Base-by-base conservation (phyloP, 2,888 invertebrate species). In the Herminia tarsipennalis region DNA sequence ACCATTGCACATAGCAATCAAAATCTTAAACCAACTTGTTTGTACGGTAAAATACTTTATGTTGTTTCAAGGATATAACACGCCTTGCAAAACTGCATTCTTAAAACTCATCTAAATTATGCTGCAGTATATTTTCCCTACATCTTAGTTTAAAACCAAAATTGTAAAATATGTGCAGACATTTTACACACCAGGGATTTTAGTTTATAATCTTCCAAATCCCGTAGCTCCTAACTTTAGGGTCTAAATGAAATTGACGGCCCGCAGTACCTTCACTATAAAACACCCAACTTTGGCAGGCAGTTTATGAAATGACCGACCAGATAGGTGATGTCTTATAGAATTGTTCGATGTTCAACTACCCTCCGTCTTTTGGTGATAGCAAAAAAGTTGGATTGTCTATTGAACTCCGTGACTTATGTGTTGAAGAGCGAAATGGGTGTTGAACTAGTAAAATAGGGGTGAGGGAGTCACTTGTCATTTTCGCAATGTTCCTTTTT, bases 191-290 rank as follows among this genome's bases (percentile, higher is more conserved):
- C n/a, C n/a, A 27, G 43, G 36, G 58, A 37, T 51, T 40, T 43
- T 50, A 46, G 45, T 62, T 58, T 40, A 57, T 51, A 63, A 55
- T 48, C 54, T 41, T 39, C 20, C 24, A 44, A 49, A 51, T 48
- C 53, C 56, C 56, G 28, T 36, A 27, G 34, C 53, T 47, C 38
- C 16, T 5, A 66, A 63, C 48, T 66, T 63, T 52, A 42, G 51
- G 53, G 49, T 52, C 54, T 60, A 60, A 60, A 45, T 67, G 54
- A 64, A 55, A 67, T 50, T 46, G 52, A 57, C 55, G 52, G 44
- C 17, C n/a, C 40, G 30, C 38, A 25, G 35, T 40, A 32, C 48
- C 32, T 35, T 40, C 39, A 45, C 37, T 51, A 42, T 66, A 48
- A 56, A 63, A 63, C 50, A 46, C 22, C 28, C 36, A 60, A 66